Conservation (phyloP, 2,888 invertebrate species). For the Punctoribates punctum region DNA sequence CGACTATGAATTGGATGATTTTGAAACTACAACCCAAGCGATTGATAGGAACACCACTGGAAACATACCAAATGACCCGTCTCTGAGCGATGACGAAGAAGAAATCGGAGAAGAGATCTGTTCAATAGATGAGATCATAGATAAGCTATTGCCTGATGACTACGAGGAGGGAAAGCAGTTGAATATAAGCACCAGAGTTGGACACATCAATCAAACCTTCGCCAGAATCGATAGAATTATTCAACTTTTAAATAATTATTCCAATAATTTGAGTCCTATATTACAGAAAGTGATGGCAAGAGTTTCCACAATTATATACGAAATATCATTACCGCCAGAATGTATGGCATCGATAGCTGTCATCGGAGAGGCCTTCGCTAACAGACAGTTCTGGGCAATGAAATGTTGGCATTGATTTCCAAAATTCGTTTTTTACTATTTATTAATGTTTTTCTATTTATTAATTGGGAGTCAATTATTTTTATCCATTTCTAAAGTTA, state of each 20-base stretch:
- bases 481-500: slow-evolving; percentile 38
- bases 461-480: slow-evolving; percentile 6
- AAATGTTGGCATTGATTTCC: slow-evolving; percentile 23
- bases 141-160: slow-evolving; percentile 36
- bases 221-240: slow-evolving; percentile 17
- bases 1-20: background rate
- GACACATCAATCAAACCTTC: slow-evolving; percentile 37
- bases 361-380: slow-evolving; percentile 30
- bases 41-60: background rate
- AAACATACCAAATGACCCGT: background rate
- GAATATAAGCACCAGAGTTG: slow-evolving; percentile 2
- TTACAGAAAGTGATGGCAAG: slow-evolving; percentile 18
- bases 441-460: background rate
- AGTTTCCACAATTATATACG: slow-evolving; percentile 23
- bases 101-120: slow-evolving; percentile 2
- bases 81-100: background rate
- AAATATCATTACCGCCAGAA: slow-evolving; percentile 27
- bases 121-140: slow-evolving; percentile 17
- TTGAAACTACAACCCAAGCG: too few species aligned
- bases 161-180: slow-evolving; percentile 8
- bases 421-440: background rate
- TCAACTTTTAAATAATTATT: slow-evolving; percentile 17
- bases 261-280: slow-evolving; percentile 30
- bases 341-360: slow-evolving; percentile 37
- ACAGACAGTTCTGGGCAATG: slow-evolving; percentile 36